Conservation (phyloP, 1,140 invertebrate species). For the Globodera rostochiensis region DNA sequence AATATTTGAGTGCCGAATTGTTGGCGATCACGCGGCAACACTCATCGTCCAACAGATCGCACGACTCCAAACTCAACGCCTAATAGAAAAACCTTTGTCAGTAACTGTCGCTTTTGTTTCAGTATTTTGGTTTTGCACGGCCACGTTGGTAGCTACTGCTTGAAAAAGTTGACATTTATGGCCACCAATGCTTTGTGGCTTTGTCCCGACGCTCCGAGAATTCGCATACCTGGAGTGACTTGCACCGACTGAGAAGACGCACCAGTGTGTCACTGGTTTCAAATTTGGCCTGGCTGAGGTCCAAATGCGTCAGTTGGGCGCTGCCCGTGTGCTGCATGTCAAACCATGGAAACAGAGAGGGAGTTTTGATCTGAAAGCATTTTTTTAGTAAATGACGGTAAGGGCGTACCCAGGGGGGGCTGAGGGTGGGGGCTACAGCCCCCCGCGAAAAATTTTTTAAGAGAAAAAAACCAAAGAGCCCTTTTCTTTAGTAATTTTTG, state of each 20-base stretch:
- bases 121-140: no score
- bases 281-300: slow-evolving; percentile 26
- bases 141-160: no score
- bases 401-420: no score
- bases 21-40: slow-evolving; percentile 23
- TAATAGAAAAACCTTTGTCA: no score
- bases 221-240: background rate
- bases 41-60: slow-evolving; percentile 16
- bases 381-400: background rate
- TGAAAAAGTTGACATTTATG: no score
- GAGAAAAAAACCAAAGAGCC: no score
- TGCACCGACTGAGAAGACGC: slow-evolving; percentile 17
- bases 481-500: no score
- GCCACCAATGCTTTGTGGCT: no score
- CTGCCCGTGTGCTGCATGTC: background rate
- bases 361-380: slow-evolving; percentile 3
- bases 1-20: background rate
- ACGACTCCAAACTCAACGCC: slow-evolving; percentile 23
- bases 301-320: slow-evolving; percentile 27
- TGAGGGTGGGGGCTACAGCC: no score
- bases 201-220: no score
- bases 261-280: background rate
- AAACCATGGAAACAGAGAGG: slow-evolving; percentile 9
- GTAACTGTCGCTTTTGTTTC: no score
- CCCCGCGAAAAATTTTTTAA: no score